Evolutionary conservation across 2,113 vertebrate species (phyloP), one percentile per base, ranked within the genome.

Genomic region (Cryptotis parvus): DNA sequence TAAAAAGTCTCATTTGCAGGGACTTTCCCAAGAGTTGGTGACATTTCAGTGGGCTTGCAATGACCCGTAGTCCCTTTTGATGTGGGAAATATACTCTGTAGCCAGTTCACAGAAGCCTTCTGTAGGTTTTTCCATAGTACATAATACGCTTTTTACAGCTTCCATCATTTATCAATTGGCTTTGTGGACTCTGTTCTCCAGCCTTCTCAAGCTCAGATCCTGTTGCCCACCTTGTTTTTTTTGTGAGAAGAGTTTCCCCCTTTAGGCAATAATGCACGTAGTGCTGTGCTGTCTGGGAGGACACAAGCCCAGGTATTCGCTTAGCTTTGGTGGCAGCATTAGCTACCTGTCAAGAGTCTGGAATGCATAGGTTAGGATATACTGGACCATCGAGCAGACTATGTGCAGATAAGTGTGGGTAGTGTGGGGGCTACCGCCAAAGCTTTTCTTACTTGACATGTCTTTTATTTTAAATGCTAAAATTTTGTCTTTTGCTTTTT

Each of bases 401-500:
- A 22, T 93, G 11, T 91, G 29, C 75, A 39, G 15, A 41, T 39
- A 45, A 90, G 6, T 70, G 93, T 80, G 24, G 63, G 73, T 76
- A 29, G 49, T n/a, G 61, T 66, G 84, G 29, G 31, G 80, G 45
- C 70, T 85, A n/a, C 76, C 72, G 58, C 33, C 78, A 66, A 26
- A 70, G 26, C 58, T 79, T 74, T n/a, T 74, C 4, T 6, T 24
- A 68, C 29, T 92, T 83, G 73, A 18, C 26, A 63, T 69, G 88
- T 86, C 45, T 72, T 65, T 68, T 6, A 3, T 92, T 94, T 74
- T 81, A 86, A 52, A 84, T 91, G 31, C 41, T 75, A 63, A 92
- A 93, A 89, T 58, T 31, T 33, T 77, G 26, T 75, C 63, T 15
- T 35, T 94, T 91, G 69, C 66, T 91, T 79, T 82, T 91, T 78